phyloP scores from a whole-genome alignment of 1,140 invertebrate genomes.

The Drosophila baimaii region DNA sequence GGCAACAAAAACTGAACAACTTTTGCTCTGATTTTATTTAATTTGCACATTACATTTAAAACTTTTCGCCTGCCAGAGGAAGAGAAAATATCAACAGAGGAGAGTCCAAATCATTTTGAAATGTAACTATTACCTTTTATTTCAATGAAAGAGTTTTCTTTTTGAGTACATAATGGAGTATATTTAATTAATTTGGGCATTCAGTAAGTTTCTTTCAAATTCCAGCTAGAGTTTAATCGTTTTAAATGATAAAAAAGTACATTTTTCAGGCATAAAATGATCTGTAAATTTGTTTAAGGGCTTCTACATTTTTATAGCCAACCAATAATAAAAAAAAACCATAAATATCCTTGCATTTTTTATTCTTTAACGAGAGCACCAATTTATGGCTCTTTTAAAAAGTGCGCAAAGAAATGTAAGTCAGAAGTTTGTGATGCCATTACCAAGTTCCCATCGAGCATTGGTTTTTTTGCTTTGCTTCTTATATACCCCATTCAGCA shows the following conservation, averaged over 20 bases:
- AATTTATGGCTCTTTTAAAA: conserved; percentile 70
- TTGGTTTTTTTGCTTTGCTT: conserved; percentile 19
- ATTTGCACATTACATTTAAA: conserved; percentile 50
- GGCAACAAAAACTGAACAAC: conserved; percentile 11
- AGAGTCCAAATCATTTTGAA: not conserved
- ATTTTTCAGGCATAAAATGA: not conserved
- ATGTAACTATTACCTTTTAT: conserved; percentile 13
- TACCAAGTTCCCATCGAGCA: conserved; percentile 31
- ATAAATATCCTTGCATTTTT: conserved; percentile 10
- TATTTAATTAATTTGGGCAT: conserved; percentile 2
- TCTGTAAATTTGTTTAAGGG: not conserved
- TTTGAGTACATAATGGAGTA: not conserved
- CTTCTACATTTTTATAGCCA: not conserved
- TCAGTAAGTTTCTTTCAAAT: not conserved
- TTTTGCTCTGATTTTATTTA: conserved; percentile 47
- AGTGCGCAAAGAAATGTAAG: conserved; percentile 29
- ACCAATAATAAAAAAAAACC: not conserved
- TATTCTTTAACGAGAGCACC: conserved; percentile 18
- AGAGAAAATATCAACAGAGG: conserved; percentile 3
- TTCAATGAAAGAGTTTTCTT: not conserved
- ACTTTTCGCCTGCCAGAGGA: conserved; percentile 25
- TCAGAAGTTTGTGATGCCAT: conserved; percentile 47
- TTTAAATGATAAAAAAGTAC: no score
- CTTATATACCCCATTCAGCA: conserved; percentile 33
- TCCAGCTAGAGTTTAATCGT: not conserved